A percentile compares a stretch with the other conserved stretches of the same genome.
Conservation (phyloP, 2,888 invertebrate genomes). For the Euproctis similis region DNA sequence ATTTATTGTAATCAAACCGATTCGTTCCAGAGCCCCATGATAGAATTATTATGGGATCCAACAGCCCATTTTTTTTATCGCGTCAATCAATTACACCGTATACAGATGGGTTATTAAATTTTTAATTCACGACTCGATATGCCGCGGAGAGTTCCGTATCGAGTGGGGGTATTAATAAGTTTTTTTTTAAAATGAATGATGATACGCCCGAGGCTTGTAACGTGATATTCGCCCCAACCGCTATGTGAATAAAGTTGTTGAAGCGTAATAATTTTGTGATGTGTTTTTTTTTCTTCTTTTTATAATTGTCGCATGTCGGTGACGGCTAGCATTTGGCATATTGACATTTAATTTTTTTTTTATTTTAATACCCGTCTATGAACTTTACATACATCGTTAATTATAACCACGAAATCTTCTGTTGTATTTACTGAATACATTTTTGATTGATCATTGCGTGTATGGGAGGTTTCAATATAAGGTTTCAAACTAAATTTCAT, state of each 20-base stretch:
- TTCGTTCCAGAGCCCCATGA: conserved; percentile 42
- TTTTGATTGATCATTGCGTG: no score
- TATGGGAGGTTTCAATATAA: no score
- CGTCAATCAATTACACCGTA: conserved; percentile 60
- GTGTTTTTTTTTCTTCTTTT: no score
- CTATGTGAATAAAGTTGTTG: conserved; percentile 60
- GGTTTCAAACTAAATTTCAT: no score
- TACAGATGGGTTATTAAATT: conserved; percentile 53
- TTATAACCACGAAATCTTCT: no score
- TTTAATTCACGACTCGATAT: conserved; percentile 46
- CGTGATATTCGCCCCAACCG: conserved; percentile 46
- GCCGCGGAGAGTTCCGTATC: conserved; percentile 33
- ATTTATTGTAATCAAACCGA: conserved; percentile 44
- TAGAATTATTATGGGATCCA: conserved; percentile 29
- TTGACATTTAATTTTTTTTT: no score
- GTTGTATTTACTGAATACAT: no score
- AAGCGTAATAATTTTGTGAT: conserved; percentile 55
- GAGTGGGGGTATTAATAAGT: conserved; percentile 41
- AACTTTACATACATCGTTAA: no score
- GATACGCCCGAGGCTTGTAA: conserved; percentile 53
- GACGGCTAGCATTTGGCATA: no score
- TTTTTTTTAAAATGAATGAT: conserved; percentile 54
- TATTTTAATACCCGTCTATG: no score
- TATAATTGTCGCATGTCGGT: no score
- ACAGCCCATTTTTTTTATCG: conserved; percentile 54